Evolutionary conservation across 2,888 invertebrate genomes (phyloP), one percentile per base, ranked within the genome.

Genomic region (Adelphocoris suturalis): DNA sequence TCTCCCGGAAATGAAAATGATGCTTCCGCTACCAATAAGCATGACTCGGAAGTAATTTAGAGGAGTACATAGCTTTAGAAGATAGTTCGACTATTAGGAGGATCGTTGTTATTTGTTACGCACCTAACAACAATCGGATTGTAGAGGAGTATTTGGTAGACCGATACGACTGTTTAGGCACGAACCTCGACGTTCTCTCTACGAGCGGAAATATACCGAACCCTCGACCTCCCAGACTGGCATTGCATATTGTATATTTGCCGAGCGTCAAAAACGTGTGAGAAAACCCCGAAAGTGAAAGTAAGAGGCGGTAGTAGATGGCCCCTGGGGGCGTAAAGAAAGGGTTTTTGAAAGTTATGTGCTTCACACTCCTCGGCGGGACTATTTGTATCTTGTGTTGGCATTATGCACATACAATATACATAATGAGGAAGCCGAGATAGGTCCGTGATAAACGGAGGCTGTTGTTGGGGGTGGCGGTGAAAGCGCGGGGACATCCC

Each of bases 291-390:
- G 57, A 61, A 85, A 85, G 85, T 57, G 85, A 85, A 57, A 85
- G 85, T 85, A 61, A 85, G 61, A 85, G 85, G 85, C 61, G 37
- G 57, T 37, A 61, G 57, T 28, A 4, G 57, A 61, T n/a, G 85
- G 57, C 28, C 57, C 57, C 85, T n/a, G 37, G 28, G 82, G 61
- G 82, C 52, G 27, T 48, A 85, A 61, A 27, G 85, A 85, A 85
- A 85, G 85, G 85, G 78, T 78, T 78, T 78, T 47, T n/a, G 78
- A 78, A 78, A 78, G 78, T 78, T 46, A 78, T 78, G 78, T 46
- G 78, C 78, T 78, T 78, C 78, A 78, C 78, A 78, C 78, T 46
- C 78, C 78, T 14, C 47, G 46, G 78, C 78, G 37, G 68, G 78
- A 46, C 78, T 78, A 78, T 78, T 78, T 78, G 78, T 78, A 78